These are phyloP conservation scores for Drosophila kokeensis DNA, from an alignment of 2,888 invertebrate species.

Conservation along the genomic window DNA sequence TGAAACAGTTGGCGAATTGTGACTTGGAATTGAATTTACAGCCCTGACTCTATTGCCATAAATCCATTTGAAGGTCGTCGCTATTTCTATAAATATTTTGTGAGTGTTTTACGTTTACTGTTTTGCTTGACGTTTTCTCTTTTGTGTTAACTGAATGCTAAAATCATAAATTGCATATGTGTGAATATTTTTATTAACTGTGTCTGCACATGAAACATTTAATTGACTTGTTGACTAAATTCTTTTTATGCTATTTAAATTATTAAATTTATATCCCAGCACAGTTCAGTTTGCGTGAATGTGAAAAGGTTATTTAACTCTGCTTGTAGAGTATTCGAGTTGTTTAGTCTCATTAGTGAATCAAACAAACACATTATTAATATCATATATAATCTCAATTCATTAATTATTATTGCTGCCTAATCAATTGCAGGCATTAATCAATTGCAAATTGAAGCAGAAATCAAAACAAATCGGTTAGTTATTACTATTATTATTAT, in stretches of 20 bases:
- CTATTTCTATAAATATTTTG: slow-evolving; percentile 23
- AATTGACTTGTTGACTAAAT: background rate
- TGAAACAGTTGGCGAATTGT: slow-evolving; percentile 27
- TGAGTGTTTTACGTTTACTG: background rate
- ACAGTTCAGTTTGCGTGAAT: background rate
- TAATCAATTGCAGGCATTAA: slow-evolving; percentile 7
- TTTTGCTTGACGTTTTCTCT: slow-evolving; percentile 30
- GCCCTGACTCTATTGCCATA: slow-evolving; percentile 40
- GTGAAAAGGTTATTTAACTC: background rate
- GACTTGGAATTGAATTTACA: slow-evolving; percentile 21
- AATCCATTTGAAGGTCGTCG: slow-evolving; percentile 62
- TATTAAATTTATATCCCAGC: background rate
- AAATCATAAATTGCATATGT: background rate
- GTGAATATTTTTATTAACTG: background rate
- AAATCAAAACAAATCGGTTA: slow-evolving; percentile 3
- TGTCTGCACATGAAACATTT: background rate
- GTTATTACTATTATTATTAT: background rate
- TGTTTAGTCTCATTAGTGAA: background rate
- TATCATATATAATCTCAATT: background rate
- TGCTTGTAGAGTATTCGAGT: background rate
- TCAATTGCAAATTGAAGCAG: slow-evolving; percentile 16
- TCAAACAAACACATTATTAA: background rate
- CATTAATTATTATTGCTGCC: background rate
- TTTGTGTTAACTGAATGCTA: slow-evolving; percentile 22
- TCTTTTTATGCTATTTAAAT: background rate